Conservation (phyloP, 2,797 vertebrate genomes). For the Schizothorax lantsangensis region DNA sequence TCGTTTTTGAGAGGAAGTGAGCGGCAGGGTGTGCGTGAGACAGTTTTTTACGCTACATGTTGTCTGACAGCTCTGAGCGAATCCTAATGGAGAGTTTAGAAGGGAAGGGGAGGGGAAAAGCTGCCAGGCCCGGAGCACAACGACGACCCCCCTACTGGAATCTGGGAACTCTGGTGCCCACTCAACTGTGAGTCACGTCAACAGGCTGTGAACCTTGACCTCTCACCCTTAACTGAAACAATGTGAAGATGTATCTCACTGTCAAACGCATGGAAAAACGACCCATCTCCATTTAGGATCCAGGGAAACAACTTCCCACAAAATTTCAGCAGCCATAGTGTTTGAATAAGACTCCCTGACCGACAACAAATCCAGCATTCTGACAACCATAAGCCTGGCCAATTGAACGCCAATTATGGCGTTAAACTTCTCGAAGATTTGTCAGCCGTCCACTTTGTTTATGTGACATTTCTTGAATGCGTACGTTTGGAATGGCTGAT, state of each 20-base stretch:
- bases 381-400: slow-evolving; percentile 47
- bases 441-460: slow-evolving; percentile 45
- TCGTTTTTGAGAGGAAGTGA: slow-evolving; percentile 43
- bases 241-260: slow-evolving; percentile 36
- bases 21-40: background rate
- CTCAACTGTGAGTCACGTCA: slow-evolving; percentile 68
- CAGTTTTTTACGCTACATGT: slow-evolving; percentile 20
- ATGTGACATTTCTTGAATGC: slow-evolving; percentile 33
- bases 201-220: slow-evolving; percentile 63
- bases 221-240: slow-evolving; percentile 57
- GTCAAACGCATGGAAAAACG: background rate
- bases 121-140: slow-evolving; percentile 4
- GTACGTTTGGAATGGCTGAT: slow-evolving; percentile 29
- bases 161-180: slow-evolving; percentile 58
- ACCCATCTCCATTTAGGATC: background rate
- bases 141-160: slow-evolving; percentile 44
- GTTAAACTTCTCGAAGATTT: slow-evolving; percentile 35
- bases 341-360: background rate
- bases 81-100: slow-evolving; percentile 39
- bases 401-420: slow-evolving; percentile 25
- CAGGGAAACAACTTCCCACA: background rate
- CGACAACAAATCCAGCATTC: slow-evolving; percentile 29
- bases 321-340: background rate
- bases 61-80: slow-evolving; percentile 33
- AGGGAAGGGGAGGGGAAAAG: background rate